phyloP scores from a whole-genome alignment of 2,888 invertebrate species.

The Arctia plantaginis region DNA sequence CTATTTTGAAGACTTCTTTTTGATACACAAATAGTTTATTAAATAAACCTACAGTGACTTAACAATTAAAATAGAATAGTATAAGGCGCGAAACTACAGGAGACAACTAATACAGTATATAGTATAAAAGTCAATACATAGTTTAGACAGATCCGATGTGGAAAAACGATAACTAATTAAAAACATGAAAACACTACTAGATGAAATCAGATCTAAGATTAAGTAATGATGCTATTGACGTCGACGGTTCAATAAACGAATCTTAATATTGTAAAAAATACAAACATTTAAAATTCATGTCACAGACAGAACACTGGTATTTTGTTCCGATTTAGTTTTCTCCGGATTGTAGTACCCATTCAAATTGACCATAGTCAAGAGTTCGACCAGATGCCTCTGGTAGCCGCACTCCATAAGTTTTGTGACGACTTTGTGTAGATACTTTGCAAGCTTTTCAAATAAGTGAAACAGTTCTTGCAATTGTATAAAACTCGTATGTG shows the following conservation, averaged over 20 bases:
- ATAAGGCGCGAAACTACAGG: not conserved
- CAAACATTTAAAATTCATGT: conserved; percentile 17
- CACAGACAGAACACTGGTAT: conserved; percentile 56
- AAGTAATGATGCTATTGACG: not conserved
- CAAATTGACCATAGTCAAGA: conserved; percentile 89
- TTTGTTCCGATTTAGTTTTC: conserved; percentile 66
- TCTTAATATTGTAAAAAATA: not conserved
- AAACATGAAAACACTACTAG: not conserved
- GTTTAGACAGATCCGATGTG: not conserved
- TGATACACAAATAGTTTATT: not conserved
- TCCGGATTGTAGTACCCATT: conserved; percentile 86
- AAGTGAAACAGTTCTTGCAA: conserved; percentile 87
- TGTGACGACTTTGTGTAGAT: conserved; percentile 87
- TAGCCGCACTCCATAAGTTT: conserved; percentile 89
- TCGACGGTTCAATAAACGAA: not conserved
- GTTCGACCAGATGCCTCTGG: conserved; percentile 88
- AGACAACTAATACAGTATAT: not conserved
- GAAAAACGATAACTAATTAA: not conserved
- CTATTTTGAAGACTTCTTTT: too few relatives aligned
- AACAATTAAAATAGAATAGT: too few relatives aligned
- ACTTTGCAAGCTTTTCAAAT: conserved; percentile 87
- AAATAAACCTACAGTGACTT: not conserved
- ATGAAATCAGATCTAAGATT: not conserved
- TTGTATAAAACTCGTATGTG: conserved; percentile 86
- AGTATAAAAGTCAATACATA: not conserved